Evolutionary conservation across 2,888 invertebrate species (phyloP).

Genomic region (Nomada lathburiana): DNA sequence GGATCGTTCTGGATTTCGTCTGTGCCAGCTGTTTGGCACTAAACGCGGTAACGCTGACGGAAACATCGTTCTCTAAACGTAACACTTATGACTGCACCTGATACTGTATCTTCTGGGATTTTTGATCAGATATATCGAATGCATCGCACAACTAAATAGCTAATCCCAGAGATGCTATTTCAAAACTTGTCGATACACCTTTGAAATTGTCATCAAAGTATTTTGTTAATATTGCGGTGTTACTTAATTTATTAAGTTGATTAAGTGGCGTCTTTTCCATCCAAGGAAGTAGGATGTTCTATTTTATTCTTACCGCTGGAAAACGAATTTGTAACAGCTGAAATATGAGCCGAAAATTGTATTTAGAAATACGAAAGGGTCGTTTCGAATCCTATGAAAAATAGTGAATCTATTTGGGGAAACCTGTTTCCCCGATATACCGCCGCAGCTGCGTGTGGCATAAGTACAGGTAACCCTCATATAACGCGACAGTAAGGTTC

Average conservation of each 20-base stretch:
- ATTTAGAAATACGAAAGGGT: not conserved
- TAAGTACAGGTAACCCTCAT: not conserved
- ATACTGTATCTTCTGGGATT: conserved; percentile 43
- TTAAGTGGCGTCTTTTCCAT: not conserved
- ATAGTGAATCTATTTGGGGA: conserved; percentile 19
- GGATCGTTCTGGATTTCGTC: conserved; percentile 56
- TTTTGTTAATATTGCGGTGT: no score
- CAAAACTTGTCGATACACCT: not conserved
- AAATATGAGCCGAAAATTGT: not conserved
- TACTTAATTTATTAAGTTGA: not conserved
- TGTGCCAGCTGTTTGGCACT: conserved; percentile 63
- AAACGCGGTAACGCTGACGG: conserved; percentile 58
- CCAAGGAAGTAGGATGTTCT: not conserved
- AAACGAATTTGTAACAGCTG: not conserved
- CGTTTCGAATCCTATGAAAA: conserved; percentile 20
- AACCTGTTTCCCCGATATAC: not conserved
- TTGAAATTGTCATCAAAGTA: not conserved
- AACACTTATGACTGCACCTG: conserved; percentile 38
- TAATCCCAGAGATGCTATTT: not conserved
- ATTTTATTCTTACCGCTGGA: not conserved
- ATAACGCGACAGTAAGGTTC: no score
- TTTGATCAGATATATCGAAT: conserved; percentile 22
- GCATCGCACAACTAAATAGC: not conserved
- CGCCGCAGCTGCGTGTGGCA: not conserved
- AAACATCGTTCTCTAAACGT: conserved; percentile 53